Percentiles rank a stretch among this genome's conserved stretches.
These are phyloP conservation scores for Lithodes maja DNA, from an alignment of 2,888 invertebrate genomes.

Conservation along the genomic window DNA sequence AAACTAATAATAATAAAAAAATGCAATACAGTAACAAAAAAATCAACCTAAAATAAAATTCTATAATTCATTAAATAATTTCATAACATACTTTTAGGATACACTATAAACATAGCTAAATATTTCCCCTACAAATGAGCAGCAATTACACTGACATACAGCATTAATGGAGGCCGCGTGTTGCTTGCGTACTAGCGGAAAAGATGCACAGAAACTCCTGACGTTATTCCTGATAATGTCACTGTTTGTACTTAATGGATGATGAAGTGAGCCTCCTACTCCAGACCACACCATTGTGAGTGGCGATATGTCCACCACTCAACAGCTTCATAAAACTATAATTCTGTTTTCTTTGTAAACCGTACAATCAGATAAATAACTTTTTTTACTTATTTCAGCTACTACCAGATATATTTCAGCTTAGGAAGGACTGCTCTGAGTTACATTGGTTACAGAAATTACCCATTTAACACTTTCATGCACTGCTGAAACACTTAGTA, in stretches of 20 bases:
- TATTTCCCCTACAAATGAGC: conserved; percentile 50
- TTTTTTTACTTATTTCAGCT: too few species aligned
- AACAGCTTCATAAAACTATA: too few species aligned
- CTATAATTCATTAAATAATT: background rate
- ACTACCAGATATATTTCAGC: too few species aligned
- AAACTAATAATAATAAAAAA: conserved; percentile 48
- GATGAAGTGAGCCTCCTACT: conserved; percentile 44
- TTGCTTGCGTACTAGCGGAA: conserved; percentile 59
- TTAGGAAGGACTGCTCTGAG: too few species aligned
- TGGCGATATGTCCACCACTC: too few species aligned
- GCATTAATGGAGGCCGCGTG: conserved; percentile 62
- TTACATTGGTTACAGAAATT: too few species aligned
- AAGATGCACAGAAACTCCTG: conserved; percentile 65
- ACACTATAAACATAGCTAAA: conserved; percentile 57
- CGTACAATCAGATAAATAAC: too few species aligned
- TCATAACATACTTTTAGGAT: conserved; percentile 57
- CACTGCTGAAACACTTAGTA: too few species aligned
- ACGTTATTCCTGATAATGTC: conserved; percentile 64
- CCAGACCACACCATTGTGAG: background rate
- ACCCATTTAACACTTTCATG: too few species aligned
- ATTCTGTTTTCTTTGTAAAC: too few species aligned
- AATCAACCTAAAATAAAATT: conserved; percentile 7
- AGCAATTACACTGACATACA: conserved; percentile 68
- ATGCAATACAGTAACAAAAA: conserved; percentile 46
- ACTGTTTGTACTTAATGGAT: conserved; percentile 66